A percentile compares a stretch with the other conserved stretches of the same genome.
Conservation (phyloP, 2,888 invertebrate genomes). For the Lagria hirta region DNA sequence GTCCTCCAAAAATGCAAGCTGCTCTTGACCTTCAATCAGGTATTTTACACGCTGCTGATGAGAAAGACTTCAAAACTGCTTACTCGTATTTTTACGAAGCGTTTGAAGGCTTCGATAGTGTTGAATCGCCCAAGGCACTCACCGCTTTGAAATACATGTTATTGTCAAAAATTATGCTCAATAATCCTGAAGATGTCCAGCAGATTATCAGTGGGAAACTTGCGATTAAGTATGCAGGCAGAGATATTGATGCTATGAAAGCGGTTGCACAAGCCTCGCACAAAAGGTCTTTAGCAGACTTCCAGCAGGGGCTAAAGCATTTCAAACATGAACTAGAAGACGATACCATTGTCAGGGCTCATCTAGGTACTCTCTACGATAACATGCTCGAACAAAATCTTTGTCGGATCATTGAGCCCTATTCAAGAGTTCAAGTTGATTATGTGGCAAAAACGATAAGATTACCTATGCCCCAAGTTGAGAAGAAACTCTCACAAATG, state of each 20-base stretch:
- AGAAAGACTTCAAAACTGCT: conserved; percentile 98
- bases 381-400: conserved; percentile 99
- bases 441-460: conserved; percentile 91
- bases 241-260: conserved; percentile 97
- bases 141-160: conserved; percentile 99
- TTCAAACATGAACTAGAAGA: conserved; percentile 89
- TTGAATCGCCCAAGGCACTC: conserved; percentile 87
- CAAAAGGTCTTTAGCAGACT: conserved; percentile 94
- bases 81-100: conserved; percentile 99
- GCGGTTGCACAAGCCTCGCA: conserved; percentile 95
- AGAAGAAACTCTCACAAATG: conserved; percentile 99
- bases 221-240: conserved; percentile 93
- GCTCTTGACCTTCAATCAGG: conserved; percentile 96
- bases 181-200: conserved; percentile 93
- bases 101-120: conserved; percentile 97
- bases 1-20: conserved; percentile 98
- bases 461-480: conserved; percentile 86
- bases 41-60: conserved; percentile 99
- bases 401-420: conserved; percentile 98
- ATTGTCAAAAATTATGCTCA: conserved; percentile 97
- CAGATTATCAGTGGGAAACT: conserved; percentile 95
- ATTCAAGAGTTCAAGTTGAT: conserved; percentile 92
- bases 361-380: conserved; percentile 95
- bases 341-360: conserved; percentile 95
- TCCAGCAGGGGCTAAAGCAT: conserved; percentile 84